phyloP scores from a whole-genome alignment of 1,140 invertebrate genomes.

The Neoseiulus cucumeris region DNA sequence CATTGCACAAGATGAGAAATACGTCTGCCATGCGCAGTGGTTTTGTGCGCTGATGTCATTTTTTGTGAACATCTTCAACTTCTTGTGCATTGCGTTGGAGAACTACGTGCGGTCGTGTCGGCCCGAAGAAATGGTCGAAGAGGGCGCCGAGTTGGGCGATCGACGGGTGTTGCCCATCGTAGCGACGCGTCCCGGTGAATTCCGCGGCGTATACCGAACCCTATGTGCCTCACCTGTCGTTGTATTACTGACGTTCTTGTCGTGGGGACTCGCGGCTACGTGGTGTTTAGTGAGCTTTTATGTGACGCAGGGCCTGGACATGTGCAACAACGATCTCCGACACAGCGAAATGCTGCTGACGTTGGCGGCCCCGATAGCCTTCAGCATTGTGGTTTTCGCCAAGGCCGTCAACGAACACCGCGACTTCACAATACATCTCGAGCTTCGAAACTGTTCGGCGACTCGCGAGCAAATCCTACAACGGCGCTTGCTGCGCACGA shows the following conservation, averaged over 20 bases:
- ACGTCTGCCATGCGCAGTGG: conserved; percentile 44
- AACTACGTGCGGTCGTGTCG: conserved; percentile 20
- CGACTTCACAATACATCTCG: conserved; percentile 13
- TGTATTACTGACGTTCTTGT: conserved; percentile 13
- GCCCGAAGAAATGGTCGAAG: conserved; percentile 9
- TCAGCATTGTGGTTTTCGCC: conserved; percentile 14
- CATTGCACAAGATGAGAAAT: conserved; percentile 35
- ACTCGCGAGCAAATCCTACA: conserved; percentile 17
- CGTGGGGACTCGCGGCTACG: conserved; percentile 12
- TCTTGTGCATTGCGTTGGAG: conserved; percentile 41
- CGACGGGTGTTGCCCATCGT: conserved; percentile 8
- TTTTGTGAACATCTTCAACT: conserved; percentile 41
- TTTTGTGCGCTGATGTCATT: conserved; percentile 42
- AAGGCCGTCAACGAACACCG: conserved; percentile 14
- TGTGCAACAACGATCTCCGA: conserved; percentile 14
- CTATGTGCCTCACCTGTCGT: conserved; percentile 8
- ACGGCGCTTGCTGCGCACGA: conserved; percentile 17
- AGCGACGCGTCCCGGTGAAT: conserved; percentile 11
- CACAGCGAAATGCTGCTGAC: conserved; percentile 15
- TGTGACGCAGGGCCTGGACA: conserved; percentile 13
- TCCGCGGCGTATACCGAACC: conserved; percentile 12
- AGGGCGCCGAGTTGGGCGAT: conserved; percentile 2
- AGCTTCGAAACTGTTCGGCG: conserved; percentile 14
- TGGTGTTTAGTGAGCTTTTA: conserved; percentile 8
- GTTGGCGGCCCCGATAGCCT: conserved; percentile 13